These are phyloP conservation scores for Drosophila varians DNA, from an alignment of 1,140 invertebrate genomes.

Conservation along the genomic window DNA sequence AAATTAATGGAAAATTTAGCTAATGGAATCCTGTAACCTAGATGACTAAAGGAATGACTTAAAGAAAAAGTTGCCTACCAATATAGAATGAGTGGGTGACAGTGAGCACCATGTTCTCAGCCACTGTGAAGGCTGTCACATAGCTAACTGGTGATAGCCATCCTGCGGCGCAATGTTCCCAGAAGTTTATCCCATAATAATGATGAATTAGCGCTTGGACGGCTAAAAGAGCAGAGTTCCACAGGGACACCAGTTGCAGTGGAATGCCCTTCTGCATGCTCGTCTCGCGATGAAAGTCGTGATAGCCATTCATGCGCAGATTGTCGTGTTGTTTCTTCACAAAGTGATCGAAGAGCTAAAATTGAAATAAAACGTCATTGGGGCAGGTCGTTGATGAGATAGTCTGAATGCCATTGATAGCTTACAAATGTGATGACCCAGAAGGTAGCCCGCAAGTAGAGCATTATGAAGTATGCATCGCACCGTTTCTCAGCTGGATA, in stretches of 20 bases:
- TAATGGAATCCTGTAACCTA: too few species aligned
- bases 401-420: constrained; percentile 22
- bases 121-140: constrained; percentile 85
- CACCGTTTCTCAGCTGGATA: constrained; percentile 86
- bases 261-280: constrained; percentile 86
- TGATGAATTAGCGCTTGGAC: constrained; percentile 87
- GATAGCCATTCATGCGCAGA: constrained; percentile 86
- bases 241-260: constrained; percentile 87
- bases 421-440: constrained; percentile 87
- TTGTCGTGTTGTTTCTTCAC: constrained; percentile 86
- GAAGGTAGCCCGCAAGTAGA: constrained; percentile 87
- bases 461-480: constrained; percentile 87
- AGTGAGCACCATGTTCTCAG: constrained; percentile 85
- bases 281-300: constrained; percentile 88
- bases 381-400: constrained; percentile 26
- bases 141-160: constrained; percentile 86
- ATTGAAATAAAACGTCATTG: constrained; percentile 33
- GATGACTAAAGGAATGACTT: too few species aligned
- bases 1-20: too few species aligned
- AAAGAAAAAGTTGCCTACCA: constrained; percentile 83
- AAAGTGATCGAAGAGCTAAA: constrained; percentile 85
- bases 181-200: constrained; percentile 86
- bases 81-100: constrained; percentile 86
- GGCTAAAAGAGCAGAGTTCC: constrained; percentile 86
- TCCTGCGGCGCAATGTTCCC: constrained; percentile 85